phyloP scores from a whole-genome alignment of 2,888 invertebrate genomes.

The Biston stratarius region DNA sequence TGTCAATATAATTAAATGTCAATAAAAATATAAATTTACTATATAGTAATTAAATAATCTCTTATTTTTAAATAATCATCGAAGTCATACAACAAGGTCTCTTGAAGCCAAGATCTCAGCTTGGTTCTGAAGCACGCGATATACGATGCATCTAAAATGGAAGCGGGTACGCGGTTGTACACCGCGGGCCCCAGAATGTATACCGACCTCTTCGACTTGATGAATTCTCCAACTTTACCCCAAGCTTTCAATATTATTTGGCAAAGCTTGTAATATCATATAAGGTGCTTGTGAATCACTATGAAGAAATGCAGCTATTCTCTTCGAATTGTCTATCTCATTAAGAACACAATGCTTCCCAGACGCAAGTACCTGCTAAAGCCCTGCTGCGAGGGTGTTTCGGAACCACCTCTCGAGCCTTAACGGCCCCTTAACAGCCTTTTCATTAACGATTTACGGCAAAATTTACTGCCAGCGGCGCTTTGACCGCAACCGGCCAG shows the following conservation, averaged over 20 bases:
- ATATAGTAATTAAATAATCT: no score
- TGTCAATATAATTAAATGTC: no score
- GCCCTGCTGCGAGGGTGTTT: constrained; percentile 57
- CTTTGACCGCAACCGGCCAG: constrained; percentile 55
- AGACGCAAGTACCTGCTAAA: constrained; percentile 44
- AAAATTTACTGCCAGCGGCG: constrained; percentile 61
- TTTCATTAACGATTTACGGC: constrained; percentile 72
- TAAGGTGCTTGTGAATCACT: background rate
- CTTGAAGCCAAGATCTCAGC: no score
- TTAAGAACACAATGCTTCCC: constrained; percentile 26
- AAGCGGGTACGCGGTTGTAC: no score
- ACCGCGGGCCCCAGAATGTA: no score
- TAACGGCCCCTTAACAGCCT: constrained; percentile 60
- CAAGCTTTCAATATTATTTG: background rate
- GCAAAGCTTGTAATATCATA: background rate
- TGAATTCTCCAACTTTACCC: background rate
- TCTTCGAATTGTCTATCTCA: background rate
- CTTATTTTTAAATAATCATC: no score
- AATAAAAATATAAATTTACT: no score
- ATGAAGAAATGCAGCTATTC: background rate
- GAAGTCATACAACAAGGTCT: no score
- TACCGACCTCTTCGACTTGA: no score
- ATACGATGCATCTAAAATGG: no score
- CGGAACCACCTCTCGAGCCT: constrained; percentile 42
- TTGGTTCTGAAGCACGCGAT: no score